These are phyloP conservation scores for Drosophila paramelanica DNA, from an alignment of 2,888 invertebrate genomes.

Conservation along the genomic window DNA sequence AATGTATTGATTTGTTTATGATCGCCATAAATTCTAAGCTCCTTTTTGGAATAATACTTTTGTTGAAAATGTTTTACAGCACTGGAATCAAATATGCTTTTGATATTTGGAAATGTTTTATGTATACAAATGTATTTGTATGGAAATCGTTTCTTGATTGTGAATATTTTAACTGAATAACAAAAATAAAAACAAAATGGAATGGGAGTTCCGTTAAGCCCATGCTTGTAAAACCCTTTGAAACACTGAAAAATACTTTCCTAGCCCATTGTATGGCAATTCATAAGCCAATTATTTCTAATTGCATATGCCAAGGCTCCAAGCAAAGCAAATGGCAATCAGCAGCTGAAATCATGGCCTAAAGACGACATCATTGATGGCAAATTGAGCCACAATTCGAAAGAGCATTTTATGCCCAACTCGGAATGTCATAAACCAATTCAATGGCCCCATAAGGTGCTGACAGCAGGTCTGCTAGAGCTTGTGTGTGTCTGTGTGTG, in stretches of 20 bases:
- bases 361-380: constrained; percentile 13
- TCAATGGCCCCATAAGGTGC: constrained; percentile 55
- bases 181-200: neutral
- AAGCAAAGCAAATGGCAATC: constrained; percentile 25
- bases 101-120: neutral
- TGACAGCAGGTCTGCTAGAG: constrained; percentile 4
- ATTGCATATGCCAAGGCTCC: constrained; percentile 15
- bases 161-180: neutral
- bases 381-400: constrained; percentile 40
- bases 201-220: neutral
- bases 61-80: constrained; percentile 2
- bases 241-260: neutral
- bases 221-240: neutral
- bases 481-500: neutral
- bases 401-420: constrained; percentile 49
- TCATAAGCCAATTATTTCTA: constrained; percentile 26
- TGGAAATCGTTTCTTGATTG: neutral
- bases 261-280: neutral
- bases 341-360: constrained; percentile 8
- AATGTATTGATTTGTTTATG: constrained; percentile 62
- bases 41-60: neutral
- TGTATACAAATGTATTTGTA: neutral
- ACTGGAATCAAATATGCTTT: neutral
- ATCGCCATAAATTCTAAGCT: constrained; percentile 7
- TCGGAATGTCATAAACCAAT: constrained; percentile 55